Base-by-base conservation (phyloP, 2,113 vertebrate species). In the Vulpes lagopus region DNA sequence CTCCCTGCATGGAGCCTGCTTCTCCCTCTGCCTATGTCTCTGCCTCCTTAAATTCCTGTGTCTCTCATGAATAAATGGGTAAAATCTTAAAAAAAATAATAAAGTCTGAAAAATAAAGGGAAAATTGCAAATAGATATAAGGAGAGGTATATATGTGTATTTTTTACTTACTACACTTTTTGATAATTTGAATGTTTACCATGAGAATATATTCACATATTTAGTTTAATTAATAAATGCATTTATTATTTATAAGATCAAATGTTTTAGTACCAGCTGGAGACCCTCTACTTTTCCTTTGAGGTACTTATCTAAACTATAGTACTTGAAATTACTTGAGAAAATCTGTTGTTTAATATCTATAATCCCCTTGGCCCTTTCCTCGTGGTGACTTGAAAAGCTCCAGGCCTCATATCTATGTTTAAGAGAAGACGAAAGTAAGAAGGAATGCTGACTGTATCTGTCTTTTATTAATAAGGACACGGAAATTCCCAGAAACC, bases 331-430 rank as follows among this genome's bases (percentile, higher is more conserved):
- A 96, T 96, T 89, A 51, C 87, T 83, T 74, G 35, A 89, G 35
- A 67, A 96, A 92, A 88, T 98, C 82, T 96, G 79, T 91, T 51
- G 22, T 97, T 96, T 96, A 96, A 94, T 96, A 93, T 91, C 78
- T 94, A 9, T 27, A 67, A 19, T 94, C 57, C 73, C 57, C 4
- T 25, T 89, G 71, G 73, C 51, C 38, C 59, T 94, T 85, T 59
- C 67, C 64, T 89, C 17, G 0, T 49, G 38, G 67, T 73, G 67
- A 6, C 79, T 89, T 84, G 35, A 49, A 95, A 83, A 83, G 32
- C 62, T 96, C 69, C 22, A 92, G 87, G 73, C 83, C 30, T 89
- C 30, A 6, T 59, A n/a, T 60, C 20, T 27, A 1, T 59, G 14
- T 38, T 83, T 16, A 89, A 86, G 51, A 49, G 19, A 53, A 94